Conservation (phyloP, 1,140 invertebrate genomes). For the Carposina sasakii region DNA sequence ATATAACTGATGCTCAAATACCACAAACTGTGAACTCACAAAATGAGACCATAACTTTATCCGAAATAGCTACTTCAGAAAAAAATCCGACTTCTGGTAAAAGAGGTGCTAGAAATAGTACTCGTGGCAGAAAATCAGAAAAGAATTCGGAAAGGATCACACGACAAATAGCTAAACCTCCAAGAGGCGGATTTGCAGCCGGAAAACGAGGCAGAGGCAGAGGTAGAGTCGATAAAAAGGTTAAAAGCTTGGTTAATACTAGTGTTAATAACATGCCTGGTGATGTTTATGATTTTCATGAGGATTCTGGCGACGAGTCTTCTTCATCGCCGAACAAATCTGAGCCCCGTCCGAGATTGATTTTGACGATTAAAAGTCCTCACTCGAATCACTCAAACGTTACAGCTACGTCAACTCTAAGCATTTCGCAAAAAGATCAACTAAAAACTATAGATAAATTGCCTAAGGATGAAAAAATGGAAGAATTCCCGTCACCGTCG, state of each 20-base stretch:
- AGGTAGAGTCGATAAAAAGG: conserved; percentile 73
- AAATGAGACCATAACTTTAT: no score
- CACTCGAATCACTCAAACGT: conserved; percentile 46
- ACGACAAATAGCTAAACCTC: conserved; percentile 72
- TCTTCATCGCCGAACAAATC: conserved; percentile 57
- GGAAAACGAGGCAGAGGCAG: conserved; percentile 70
- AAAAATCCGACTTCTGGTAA: conserved; percentile 39
- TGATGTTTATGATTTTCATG: conserved; percentile 89
- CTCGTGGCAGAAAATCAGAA: conserved; percentile 72
- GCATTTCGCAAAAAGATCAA: conserved; percentile 52
- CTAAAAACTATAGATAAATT: conserved; percentile 42
- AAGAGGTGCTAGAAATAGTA: conserved; percentile 68
- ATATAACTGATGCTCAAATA: no score
- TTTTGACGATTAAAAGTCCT: conserved; percentile 86
- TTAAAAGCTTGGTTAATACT: conserved; percentile 67
- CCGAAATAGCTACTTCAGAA: conserved; percentile 24
- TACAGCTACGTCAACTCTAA: conserved; percentile 50
- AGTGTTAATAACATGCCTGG: conserved; percentile 69
- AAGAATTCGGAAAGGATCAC: conserved; percentile 65
- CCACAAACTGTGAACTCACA: no score
- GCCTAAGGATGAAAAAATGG: conserved; percentile 74
- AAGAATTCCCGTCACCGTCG: conserved; percentile 76
- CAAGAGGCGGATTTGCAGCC: conserved; percentile 63
- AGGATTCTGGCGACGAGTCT: conserved; percentile 84
- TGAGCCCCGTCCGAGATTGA: conserved; percentile 80